Base-by-base conservation (phyloP, 2,888 invertebrate species). In the Octonoba sinensis region DNA sequence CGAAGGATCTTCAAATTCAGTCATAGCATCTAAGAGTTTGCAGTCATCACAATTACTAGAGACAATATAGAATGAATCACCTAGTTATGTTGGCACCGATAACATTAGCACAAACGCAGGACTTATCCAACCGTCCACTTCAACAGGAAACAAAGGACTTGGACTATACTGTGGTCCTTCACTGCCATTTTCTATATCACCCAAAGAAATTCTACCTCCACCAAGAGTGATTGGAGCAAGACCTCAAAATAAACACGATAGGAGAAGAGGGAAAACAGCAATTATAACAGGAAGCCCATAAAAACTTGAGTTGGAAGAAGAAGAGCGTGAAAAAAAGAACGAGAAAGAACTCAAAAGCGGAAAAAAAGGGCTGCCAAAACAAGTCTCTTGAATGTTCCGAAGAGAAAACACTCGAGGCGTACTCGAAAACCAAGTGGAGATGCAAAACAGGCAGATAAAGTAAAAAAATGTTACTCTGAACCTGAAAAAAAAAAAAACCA, bases 191-290 rank as follows among this genome's bases (percentile, higher is more conserved):
- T n/a, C n/a, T n/a, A n/a, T n/a, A n/a, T n/a, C n/a, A n/a, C n/a
- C n/a, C n/a, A n/a, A n/a, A n/a, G n/a, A n/a, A n/a, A 57, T 57
- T 57, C 20, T 57, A 57, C 57, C 57, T 57, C 57, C 57, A 57
- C 57, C 57, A 57, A 20, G 57, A 57, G 57, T 57, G 57, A 57
- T 57, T 57, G 57, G n/a, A 57, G 20, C 57, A 18, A 18, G 22
- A 57, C 57, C 57, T 57, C 57, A 57, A 57, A 57, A 57, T 57
- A 57, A 57, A 57, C 57, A 57, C 20, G 57, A 57, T 57, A 57
- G 22, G 20, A 57, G 57, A 57, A 57, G 57, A 57, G 57, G 57
- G 20, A 22, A 57, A 57, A 57, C 20, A 57, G 57, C 57, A 57
- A 1, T 22, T 57, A 22, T 57, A 57, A 57, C n/a, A 57, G 22